Conservation (phyloP, 2,888 invertebrate genomes). For the Linyphia triangularis region DNA sequence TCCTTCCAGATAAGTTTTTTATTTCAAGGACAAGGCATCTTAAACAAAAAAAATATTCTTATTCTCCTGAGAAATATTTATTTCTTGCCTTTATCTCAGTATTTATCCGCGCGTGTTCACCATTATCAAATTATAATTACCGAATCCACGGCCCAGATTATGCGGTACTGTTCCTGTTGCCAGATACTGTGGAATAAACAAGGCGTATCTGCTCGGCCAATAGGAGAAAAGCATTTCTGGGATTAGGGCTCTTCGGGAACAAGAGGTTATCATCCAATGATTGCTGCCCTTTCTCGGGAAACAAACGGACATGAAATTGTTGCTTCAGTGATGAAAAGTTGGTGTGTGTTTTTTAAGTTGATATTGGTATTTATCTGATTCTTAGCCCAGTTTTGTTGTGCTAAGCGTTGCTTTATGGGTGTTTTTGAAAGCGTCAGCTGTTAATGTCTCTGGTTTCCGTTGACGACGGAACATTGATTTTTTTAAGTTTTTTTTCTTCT, state of each 20-base stretch:
- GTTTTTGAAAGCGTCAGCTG: not conserved
- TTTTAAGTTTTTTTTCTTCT: no score
- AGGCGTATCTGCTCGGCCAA: conserved; percentile 1
- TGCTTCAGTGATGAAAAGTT: conserved; percentile 30
- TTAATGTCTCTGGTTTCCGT: not conserved
- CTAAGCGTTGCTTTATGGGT: not conserved
- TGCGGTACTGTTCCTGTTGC: not conserved
- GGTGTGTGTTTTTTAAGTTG: conserved; percentile 6
- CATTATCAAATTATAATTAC: conserved; percentile 46
- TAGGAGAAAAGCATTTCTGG: not conserved
- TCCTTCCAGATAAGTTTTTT: not conserved
- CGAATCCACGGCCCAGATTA: conserved; percentile 37
- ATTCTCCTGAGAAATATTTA: conserved; percentile 18
- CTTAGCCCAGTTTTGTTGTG: not conserved
- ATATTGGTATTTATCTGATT: not conserved
- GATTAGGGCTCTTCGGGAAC: conserved; percentile 17
- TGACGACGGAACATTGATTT: no score
- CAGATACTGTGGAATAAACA: conserved; percentile 37
- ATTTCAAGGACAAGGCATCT: conserved; percentile 28
- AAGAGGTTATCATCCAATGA: conserved; percentile 46
- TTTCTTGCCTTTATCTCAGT: not conserved
- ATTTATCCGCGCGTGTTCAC: conserved; percentile 24
- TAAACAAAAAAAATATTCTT: not conserved
- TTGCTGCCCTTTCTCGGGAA: conserved; percentile 6
- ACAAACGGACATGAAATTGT: conserved; percentile 34